These are phyloP conservation scores for Agrochola lychnidis DNA, from an alignment of 2,888 invertebrate genomes.

Conservation along the genomic window DNA sequence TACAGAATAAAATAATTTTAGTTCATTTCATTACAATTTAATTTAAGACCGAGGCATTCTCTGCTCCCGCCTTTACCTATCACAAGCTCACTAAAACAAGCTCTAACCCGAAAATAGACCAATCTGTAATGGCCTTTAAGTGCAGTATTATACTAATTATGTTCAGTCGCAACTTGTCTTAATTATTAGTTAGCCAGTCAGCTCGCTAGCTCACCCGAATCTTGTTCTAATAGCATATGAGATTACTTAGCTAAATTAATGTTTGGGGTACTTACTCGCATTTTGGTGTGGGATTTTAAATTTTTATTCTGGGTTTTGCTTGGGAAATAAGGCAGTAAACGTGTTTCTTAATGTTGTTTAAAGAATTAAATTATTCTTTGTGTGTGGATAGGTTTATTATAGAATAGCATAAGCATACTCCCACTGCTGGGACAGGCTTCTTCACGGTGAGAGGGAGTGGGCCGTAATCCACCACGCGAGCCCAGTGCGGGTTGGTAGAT, in stretches of 20 bases:
- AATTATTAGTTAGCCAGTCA: slow-evolving; percentile 51
- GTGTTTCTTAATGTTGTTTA: background rate
- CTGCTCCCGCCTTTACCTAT: background rate
- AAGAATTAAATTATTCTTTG: no score
- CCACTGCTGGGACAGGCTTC: no score
- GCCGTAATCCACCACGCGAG: no score
- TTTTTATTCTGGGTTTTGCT: slow-evolving; percentile 5
- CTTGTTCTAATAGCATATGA: slow-evolving; percentile 45
- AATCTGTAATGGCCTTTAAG: slow-evolving; percentile 14
- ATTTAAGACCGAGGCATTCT: background rate
- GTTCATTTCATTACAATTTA: no score
- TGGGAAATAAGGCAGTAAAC: background rate
- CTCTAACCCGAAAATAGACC: slow-evolving; percentile 4
- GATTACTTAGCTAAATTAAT: slow-evolving; percentile 64
- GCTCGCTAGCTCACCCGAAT: slow-evolving; percentile 19
- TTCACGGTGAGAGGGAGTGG: no score
- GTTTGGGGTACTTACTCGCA: slow-evolving; percentile 32
- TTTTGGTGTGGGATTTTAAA: slow-evolving; percentile 2
- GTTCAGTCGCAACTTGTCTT: slow-evolving; percentile 49
- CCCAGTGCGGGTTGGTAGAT: no score
- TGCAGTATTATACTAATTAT: slow-evolving; percentile 54
- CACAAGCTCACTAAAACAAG: background rate
- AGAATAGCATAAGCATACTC: no score
- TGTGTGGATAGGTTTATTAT: no score
- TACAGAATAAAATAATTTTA: no score